A percentile compares a stretch with the other conserved stretches of the same genome.
phyloP scores from a whole-genome alignment of 1,140 invertebrate genomes.

The Saccostrea cuccullata region DNA sequence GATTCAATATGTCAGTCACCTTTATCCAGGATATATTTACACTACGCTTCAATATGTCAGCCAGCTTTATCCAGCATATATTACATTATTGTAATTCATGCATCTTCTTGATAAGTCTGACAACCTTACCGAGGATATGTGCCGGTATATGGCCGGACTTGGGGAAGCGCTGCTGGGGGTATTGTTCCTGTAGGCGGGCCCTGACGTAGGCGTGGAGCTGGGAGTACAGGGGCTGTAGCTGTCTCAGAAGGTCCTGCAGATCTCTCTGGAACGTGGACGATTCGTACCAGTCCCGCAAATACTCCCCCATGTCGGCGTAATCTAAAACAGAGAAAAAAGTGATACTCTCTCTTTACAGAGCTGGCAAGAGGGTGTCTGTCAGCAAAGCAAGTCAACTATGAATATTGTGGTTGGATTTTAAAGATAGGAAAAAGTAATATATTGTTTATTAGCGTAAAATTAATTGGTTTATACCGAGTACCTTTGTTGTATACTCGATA shows the following conservation, averaged over 20 bases:
- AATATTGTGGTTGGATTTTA: no score
- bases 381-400: no score
- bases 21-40: no score
- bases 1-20: no score
- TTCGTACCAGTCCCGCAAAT: slow-evolving; percentile 72
- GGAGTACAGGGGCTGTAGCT: slow-evolving; percentile 91
- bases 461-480: no score
- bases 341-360: no score
- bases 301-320: slow-evolving; percentile 65
- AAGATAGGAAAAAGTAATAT: no score
- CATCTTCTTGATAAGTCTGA: neutral
- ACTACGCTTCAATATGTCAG: no score
- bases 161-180: slow-evolving; percentile 72
- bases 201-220: slow-evolving; percentile 93
- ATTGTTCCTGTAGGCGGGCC: slow-evolving; percentile 86
- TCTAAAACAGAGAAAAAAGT: slow-evolving; percentile 50
- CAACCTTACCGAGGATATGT: slow-evolving; percentile 81
- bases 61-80: no score
- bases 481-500: no score
- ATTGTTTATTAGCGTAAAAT: no score
- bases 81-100: neutral
- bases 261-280: slow-evolving; percentile 81
- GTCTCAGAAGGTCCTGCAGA: slow-evolving; percentile 87
- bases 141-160: slow-evolving; percentile 77
- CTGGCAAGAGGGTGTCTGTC: no score